Conservation (phyloP, 2,797 vertebrate genomes). For the Pelobates cultripes region DNA sequence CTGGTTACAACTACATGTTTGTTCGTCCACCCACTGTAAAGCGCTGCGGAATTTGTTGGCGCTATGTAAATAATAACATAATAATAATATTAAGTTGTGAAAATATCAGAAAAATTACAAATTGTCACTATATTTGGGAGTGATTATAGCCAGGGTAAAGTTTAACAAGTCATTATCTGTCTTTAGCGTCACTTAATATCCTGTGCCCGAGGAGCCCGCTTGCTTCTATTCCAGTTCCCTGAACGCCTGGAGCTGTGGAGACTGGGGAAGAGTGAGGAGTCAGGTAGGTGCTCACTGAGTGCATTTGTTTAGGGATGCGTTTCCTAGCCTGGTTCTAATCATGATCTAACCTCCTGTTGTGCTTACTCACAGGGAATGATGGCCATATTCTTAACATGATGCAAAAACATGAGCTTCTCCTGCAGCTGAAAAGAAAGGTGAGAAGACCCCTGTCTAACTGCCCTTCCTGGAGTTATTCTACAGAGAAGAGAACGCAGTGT, state of each 20-base stretch:
- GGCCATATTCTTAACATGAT: slow-evolving; percentile 81
- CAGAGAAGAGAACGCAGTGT: no score
- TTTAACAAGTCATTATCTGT: slow-evolving; percentile 30
- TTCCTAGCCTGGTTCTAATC: neutral
- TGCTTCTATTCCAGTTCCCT: slow-evolving; percentile 92
- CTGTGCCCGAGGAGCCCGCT: slow-evolving; percentile 82
- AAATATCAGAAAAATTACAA: no score
- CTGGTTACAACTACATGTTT: no score
- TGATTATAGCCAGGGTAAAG: no score
- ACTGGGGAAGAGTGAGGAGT: slow-evolving; percentile 81
- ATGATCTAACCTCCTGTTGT: neutral
- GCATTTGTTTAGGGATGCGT: neutral
- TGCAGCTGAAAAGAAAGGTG: slow-evolving; percentile 93
- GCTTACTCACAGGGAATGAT: slow-evolving; percentile 72
- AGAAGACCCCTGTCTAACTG: slow-evolving; percentile 6
- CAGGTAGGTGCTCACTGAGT: slow-evolving; percentile 67
- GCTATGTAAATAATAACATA: no score
- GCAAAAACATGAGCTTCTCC: slow-evolving; percentile 85
- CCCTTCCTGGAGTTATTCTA: no score
- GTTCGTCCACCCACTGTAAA: no score
- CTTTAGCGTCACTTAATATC: slow-evolving; percentile 79
- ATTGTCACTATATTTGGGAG: no score
- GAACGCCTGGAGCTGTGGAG: slow-evolving; percentile 90
- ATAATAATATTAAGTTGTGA: no score
- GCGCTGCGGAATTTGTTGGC: no score